A percentile compares a stretch with the other conserved stretches of the same genome.
Conservation (phyloP, 2,888 invertebrate species). For the Hirtodrosophila trivittata region DNA sequence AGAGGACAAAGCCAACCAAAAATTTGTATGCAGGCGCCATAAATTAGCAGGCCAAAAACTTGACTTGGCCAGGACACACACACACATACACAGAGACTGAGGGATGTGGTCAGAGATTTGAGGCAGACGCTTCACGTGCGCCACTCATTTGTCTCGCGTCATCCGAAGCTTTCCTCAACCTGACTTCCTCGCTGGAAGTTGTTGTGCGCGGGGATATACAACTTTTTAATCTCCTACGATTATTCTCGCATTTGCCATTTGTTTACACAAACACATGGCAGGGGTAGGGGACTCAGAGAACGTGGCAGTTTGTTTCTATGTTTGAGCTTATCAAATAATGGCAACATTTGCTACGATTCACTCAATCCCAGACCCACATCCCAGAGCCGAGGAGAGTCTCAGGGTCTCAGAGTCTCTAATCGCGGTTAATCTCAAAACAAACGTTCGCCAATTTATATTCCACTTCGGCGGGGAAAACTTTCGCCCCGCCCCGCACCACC, state of each 20-base stretch:
- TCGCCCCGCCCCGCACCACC: slow-evolving; percentile 20
- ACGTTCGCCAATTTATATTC: slow-evolving; percentile 83
- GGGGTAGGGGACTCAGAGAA: background rate
- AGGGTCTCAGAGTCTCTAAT: slow-evolving; percentile 69
- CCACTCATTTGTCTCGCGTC: slow-evolving; percentile 75
- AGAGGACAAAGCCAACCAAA: slow-evolving; percentile 37
- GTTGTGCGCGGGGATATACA: slow-evolving; percentile 60
- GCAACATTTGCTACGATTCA: slow-evolving; percentile 79
- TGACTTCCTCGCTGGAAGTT: background rate
- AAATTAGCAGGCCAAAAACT: slow-evolving; percentile 65
- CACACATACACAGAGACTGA: background rate
- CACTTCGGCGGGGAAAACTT: slow-evolving; percentile 70
- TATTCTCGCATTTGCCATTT: slow-evolving; percentile 83
- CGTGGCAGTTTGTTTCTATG: slow-evolving; percentile 44
- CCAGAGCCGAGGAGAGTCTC: too few relatives aligned
- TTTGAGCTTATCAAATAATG: slow-evolving; percentile 80
- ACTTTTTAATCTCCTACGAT: slow-evolving; percentile 82
- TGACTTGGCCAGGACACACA: slow-evolving; percentile 18
- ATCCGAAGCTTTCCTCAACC: slow-evolving; percentile 25
- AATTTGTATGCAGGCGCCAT: slow-evolving; percentile 73
- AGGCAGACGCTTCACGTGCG: slow-evolving; percentile 67
- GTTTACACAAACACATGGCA: slow-evolving; percentile 72
- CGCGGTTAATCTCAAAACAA: slow-evolving; percentile 83
- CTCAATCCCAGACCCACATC: too few relatives aligned
- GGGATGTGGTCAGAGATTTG: slow-evolving; percentile 12